Conservation (phyloP, 2,113 vertebrate species). For the Podiceps cristatus region DNA sequence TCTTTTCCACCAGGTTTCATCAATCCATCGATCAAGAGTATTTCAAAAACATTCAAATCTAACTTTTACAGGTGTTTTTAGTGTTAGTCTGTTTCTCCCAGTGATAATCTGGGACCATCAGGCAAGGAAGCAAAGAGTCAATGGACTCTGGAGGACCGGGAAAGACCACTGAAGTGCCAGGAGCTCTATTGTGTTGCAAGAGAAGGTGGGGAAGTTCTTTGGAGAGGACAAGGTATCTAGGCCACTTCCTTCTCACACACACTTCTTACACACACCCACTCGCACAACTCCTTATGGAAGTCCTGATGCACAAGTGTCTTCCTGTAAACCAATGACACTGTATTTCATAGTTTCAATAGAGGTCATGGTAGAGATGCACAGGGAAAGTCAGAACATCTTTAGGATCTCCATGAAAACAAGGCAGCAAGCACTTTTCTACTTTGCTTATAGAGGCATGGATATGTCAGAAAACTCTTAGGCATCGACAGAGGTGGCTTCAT, state of each 20-base stretch:
- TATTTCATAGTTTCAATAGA: neutral
- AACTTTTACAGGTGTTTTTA: neutral
- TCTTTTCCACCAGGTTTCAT: neutral
- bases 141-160: neutral
- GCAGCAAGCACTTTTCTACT: neutral
- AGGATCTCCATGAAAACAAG: neutral
- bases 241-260: neutral
- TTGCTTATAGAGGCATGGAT: neutral
- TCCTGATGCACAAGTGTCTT: neutral
- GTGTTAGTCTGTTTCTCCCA: neutral
- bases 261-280: neutral
- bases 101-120: neutral
- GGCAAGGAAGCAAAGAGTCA: neutral
- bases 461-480: neutral
- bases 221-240: neutral
- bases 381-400: neutral
- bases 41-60: neutral
- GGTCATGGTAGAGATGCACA: neutral
- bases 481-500: neutral
- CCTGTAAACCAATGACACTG: neutral
- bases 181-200: neutral
- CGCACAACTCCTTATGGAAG: neutral
- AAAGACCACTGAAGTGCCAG: neutral
- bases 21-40: neutral
- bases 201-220: neutral